Evolutionary conservation across 2,888 invertebrate genomes (phyloP), one percentile per base, ranked within the genome.

Genomic region (Stenchaetothrips biformis): DNA sequence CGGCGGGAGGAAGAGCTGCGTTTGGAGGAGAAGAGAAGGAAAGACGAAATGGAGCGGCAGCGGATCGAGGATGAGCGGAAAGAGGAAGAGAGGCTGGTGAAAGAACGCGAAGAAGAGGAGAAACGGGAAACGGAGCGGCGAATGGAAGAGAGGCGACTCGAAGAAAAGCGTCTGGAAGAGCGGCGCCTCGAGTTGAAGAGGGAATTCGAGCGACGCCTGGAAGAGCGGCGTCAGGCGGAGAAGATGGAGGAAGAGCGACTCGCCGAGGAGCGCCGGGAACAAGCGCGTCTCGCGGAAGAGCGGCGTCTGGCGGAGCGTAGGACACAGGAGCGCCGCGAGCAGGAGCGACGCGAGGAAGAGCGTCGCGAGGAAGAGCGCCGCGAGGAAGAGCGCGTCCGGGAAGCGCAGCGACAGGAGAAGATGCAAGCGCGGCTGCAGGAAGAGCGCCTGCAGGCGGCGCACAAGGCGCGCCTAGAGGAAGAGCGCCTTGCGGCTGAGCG

Each of bases 21-120:
- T 11, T 25, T 74, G 1, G 67, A 74, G 25, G 67, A 74, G 25
- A 74, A 74, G 25, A 7, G 67, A 7, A 74, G 25, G 21, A 74
- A 74, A 25, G 67, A 74, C 21, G 67, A 74, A 25, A 7, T n/a
- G 11, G 67, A 74, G 11, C 67, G 67, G 21, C 67, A 25, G 4
- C 67, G 67, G 11, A 74, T 74, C 25, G 67, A 74, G 25, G 67
- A 74, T 0, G 67, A 74, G 67, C 21, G 67, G 67, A n/a, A 74
- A 74, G 67, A 74, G 25, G 67, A 74, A 74, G 67, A 74, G 67
- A 21, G 67, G 21, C 25, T 74, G 21, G 21, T 74, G 21, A 74
- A 74, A 8, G 67, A 74, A 11, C n/a, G 67, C 11, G 67, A 74
- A 11, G 67, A 74, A 25, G 67, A 74, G 11, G 67, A 74, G 25